Conservation (phyloP, 2,888 invertebrate genomes). For the Aelia acuminata region DNA sequence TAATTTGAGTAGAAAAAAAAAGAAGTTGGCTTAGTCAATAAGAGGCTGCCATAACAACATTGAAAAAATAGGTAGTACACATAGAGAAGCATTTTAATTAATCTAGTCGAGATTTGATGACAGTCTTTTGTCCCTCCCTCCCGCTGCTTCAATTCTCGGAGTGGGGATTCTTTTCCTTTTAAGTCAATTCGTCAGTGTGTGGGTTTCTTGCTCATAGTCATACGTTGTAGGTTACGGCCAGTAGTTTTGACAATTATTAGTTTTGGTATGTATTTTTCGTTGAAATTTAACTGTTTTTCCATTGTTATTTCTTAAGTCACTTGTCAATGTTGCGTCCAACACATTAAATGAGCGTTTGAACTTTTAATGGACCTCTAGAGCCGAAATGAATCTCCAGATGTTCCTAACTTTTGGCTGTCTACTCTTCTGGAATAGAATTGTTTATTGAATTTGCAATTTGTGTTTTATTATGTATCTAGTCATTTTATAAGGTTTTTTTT, state of each 20-base stretch:
- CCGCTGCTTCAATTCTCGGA: background rate
- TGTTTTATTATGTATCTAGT: constrained; percentile 18
- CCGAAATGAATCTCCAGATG: constrained; percentile 43
- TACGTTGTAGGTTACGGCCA: background rate
- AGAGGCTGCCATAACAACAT: background rate
- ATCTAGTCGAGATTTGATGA: background rate
- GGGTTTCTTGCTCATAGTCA: constrained; percentile 60
- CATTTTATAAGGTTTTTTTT: background rate
- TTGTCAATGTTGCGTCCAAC: background rate
- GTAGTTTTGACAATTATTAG: constrained; percentile 33
- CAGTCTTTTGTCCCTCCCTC: constrained; percentile 36
- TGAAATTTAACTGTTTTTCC: constrained; percentile 22
- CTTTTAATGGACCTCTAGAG: background rate
- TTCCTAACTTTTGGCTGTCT: constrained; percentile 28
- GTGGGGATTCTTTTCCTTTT: constrained; percentile 64
- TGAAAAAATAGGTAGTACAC: background rate
- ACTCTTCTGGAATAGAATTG: background rate
- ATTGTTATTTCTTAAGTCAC: constrained; percentile 7
- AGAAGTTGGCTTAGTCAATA: background rate
- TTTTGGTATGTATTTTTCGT: constrained; percentile 48
- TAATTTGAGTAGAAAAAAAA: background rate
- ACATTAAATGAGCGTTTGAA: constrained; percentile 20
- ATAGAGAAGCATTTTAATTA: background rate
- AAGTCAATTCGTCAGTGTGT: constrained; percentile 64
- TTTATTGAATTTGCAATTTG: background rate